Evolutionary conservation across 2,797 vertebrate genomes (phyloP), one percentile per base, ranked within the genome.

Genomic region (Anolis apletophallus): DNA sequence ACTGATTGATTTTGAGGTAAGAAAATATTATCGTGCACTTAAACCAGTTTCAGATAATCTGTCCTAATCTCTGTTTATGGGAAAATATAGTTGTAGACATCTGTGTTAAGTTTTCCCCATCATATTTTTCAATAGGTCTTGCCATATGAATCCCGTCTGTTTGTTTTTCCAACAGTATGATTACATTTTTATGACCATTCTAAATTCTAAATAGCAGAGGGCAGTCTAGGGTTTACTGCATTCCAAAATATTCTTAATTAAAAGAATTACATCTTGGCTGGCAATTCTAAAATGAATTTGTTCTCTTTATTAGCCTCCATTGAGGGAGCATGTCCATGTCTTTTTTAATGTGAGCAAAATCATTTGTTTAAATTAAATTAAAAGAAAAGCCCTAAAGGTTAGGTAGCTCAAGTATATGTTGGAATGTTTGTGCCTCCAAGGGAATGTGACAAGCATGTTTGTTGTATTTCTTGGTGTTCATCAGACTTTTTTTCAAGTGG

Each of bases 1-100:
- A 94, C 98, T 99, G 91, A 99, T 99, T 68, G 98, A 99, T 95
- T 99, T 99, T 89, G 98, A 99, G 98, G 98, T 99, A 95, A 94
- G 94, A 88, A 85, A 77, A 14, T 11, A 2, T n/a, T 17, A 17
- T 13, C 9, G 29, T 36, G 16, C 4, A 32, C 9, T 55, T 29
- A 34, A 23, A 14, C 1, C 19, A 29, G 54, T 74, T 74, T 9
- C 7, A 80, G 75, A 52, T 79, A 72, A 32, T 90, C 68, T 69
- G 83, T 87, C 68, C 55, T 55, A 68, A 57, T 50, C 16, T 54
- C 34, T 54, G 21, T 55, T 17, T 19, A 1, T 55, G 5, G 52
- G 19, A 34, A 26, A 73, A 36, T 83, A 68, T 59, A n/a, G 21
- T n/a, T 52, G 23, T 26, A 81, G 26, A 19, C 5, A 46, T 76